Conservation (phyloP, 2,797 vertebrate genomes). For the Gallirallus australis region DNA sequence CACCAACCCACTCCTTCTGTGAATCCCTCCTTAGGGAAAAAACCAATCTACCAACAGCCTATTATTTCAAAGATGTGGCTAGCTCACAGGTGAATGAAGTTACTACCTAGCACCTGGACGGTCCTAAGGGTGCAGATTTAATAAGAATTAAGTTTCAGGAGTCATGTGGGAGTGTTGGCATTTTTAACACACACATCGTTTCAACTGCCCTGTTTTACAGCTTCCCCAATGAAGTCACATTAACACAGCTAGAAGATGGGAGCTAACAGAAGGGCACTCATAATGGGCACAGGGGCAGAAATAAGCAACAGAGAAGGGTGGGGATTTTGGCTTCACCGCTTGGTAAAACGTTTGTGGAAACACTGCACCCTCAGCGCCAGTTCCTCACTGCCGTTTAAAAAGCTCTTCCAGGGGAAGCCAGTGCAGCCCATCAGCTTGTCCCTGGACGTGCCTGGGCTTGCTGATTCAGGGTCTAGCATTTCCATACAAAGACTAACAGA, state of each 20-base stretch:
- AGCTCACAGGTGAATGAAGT: neutral
- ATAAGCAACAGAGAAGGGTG: neutral
- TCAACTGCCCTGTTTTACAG: neutral
- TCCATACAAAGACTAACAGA: neutral
- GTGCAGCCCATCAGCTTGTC: neutral
- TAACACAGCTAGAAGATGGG: neutral
- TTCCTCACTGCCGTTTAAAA: neutral
- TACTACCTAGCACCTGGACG: neutral
- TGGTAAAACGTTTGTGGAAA: neutral
- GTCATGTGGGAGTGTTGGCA: neutral
- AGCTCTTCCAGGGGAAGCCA: neutral
- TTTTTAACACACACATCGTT: neutral
- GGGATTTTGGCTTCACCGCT: neutral
- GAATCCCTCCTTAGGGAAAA: neutral
- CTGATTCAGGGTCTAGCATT: neutral
- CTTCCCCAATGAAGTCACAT: neutral
- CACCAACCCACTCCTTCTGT: neutral
- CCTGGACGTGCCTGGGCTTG: neutral
- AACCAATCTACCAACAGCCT: neutral
- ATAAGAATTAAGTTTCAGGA: neutral
- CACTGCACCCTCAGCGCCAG: rapidly evolving
- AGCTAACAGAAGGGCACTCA: neutral
- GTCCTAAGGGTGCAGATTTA: neutral
- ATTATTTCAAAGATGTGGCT: neutral
- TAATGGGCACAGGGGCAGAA: neutral